Conservation (phyloP, 2,797 vertebrate species). For the Pipistrellus kuhlii region DNA sequence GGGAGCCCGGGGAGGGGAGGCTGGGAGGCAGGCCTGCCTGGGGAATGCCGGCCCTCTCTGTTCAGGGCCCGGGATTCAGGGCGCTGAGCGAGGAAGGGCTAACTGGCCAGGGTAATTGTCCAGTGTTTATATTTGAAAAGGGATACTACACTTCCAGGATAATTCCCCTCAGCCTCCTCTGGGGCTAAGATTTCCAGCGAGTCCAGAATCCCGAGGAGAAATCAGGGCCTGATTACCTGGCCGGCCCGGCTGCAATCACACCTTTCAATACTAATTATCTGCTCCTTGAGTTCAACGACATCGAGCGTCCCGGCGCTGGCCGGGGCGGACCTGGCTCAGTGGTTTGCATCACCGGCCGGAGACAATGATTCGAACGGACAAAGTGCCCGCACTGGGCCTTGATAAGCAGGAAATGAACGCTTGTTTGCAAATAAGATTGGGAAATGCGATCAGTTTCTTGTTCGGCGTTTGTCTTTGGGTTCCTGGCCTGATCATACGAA, state of each 20-base stretch:
- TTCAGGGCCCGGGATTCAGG: background rate
- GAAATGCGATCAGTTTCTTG: slow-evolving; percentile 76
- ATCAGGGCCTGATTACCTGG: slow-evolving; percentile 88
- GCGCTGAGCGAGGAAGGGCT: slow-evolving; percentile 59
- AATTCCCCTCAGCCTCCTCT: slow-evolving; percentile 83
- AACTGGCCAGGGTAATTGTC: slow-evolving; percentile 79
- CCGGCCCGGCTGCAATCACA: slow-evolving; percentile 86
- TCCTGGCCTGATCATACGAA: background rate
- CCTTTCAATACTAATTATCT: slow-evolving; percentile 88
- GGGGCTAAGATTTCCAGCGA: slow-evolving; percentile 86
- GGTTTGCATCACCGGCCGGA: slow-evolving; percentile 81
- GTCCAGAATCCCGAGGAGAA: slow-evolving; percentile 83
- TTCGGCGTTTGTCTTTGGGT: slow-evolving; percentile 60
- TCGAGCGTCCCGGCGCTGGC: slow-evolving; percentile 78
- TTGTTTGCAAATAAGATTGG: slow-evolving; percentile 84
- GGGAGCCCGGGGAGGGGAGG: background rate
- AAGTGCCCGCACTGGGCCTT: slow-evolving; percentile 74
- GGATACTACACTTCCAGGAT: slow-evolving; percentile 85
- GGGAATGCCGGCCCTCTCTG: background rate
- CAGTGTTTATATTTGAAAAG: slow-evolving; percentile 86
- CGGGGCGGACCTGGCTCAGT: slow-evolving; percentile 71
- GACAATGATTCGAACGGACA: slow-evolving; percentile 86
- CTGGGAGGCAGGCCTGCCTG: background rate
- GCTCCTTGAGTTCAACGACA: slow-evolving; percentile 82
- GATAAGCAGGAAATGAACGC: slow-evolving; percentile 83